These are phyloP conservation scores for Upupa epops DNA, from an alignment of 2,113 vertebrate species.

Conservation along the genomic window DNA sequence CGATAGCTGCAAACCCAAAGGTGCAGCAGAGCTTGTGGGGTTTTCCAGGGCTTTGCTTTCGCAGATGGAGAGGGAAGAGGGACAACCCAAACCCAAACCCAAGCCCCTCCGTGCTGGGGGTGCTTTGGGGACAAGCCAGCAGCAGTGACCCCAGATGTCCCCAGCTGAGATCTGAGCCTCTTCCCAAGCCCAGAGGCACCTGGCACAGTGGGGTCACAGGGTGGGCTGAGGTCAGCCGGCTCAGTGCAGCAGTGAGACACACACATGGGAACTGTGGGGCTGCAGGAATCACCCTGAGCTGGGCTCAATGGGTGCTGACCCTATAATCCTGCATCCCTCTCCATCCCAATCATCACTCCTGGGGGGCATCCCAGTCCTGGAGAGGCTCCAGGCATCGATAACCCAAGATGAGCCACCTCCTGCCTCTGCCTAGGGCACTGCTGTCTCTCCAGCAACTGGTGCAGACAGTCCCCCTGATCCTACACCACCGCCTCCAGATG, in stretches of 20 bases:
- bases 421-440: background rate
- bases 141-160: background rate
- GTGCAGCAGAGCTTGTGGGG: background rate
- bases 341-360: rapidly evolving
- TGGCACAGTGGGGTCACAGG: background rate
- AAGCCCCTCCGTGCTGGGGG: rapidly evolving
- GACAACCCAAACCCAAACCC: background rate
- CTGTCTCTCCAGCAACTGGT: background rate
- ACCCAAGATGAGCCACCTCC: background rate
- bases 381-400: background rate
- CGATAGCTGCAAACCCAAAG: background rate
- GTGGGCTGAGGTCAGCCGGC: rapidly evolving
- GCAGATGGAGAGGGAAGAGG: background rate
- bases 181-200: background rate
- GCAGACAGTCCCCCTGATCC: rapidly evolving
- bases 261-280: background rate
- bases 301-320: background rate
- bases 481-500: background rate
- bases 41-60: background rate
- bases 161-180: background rate
- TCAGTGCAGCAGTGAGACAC: background rate
- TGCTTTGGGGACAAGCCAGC: background rate
- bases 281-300: background rate
- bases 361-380: background rate
- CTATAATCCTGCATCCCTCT: background rate